Evolutionary conservation across 2,113 vertebrate genomes (phyloP), one percentile per base, ranked within the genome.

Genomic region (Galeopterus variegatus): DNA sequence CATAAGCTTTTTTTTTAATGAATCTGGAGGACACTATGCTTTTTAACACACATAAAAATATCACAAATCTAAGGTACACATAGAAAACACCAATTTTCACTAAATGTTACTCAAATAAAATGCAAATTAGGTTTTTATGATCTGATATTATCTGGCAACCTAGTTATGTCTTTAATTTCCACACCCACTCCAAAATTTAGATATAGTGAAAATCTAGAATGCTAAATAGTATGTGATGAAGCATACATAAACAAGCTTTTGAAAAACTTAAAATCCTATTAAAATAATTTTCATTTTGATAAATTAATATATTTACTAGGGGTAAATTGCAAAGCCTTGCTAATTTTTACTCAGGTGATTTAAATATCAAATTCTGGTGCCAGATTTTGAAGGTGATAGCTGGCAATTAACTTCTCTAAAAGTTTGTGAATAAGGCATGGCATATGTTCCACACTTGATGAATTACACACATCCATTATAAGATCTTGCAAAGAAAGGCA

Each of bases 401-500:
- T 94, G 92, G 45, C 54, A 97, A 56, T 17, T 88, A 9, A 31
- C 18, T 67, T 90, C 76, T 90, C 18, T 15, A 8, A 56, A 94
- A 97, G 93, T 1, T 54, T 41, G 2, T 56, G 92, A 93, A 50
- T 81, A 82, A 84, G 94, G 90, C 93, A 60, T 45, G 88, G 88
- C 65, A 65, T 91, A 70, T 76, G 88, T 92, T 89, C 93, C 82
- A n/a, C 72, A 2, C 75, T 97, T n/a, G 70, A 96, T 33, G 31
- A 60, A 98, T 88, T 2, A 0, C 87, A 94, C 89, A 73, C 97
- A 96, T 88, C 92, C 93, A 93, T 95, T 62, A 86, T 48, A 81
- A 88, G 90, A 4, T 6, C 91, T 60, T 33, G 1, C 9, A 82
- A 95, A 96, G 88, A 98, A 98, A 98, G 95, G 69, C 95, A 98